Conservation (phyloP, 2,113 vertebrate genomes). For the Oncorhynchus clarkii region DNA sequence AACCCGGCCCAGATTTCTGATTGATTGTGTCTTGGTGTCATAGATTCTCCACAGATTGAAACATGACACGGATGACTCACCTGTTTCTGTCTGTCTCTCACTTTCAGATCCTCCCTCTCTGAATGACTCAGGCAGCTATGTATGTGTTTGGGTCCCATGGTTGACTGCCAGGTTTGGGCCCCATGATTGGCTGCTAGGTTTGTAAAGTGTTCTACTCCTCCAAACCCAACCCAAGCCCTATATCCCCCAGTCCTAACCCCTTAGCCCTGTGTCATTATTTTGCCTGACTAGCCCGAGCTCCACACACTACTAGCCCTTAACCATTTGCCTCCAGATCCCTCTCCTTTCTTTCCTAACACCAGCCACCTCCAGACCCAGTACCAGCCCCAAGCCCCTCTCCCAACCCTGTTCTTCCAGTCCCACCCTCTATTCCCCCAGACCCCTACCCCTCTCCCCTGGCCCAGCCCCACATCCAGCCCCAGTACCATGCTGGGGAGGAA, state of each 20-base stretch:
- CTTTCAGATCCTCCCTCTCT: neutral
- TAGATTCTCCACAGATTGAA: neutral
- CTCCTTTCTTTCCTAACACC: neutral
- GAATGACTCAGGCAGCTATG: conserved; percentile 17
- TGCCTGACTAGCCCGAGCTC: conserved; percentile 29
- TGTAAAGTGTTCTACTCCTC: conserved; percentile 23
- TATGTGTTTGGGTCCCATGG: conserved; percentile 20
- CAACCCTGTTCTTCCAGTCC: neutral
- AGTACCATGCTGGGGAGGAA: conserved; percentile 88
- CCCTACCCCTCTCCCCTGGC: conserved; percentile 6
- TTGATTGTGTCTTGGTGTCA: neutral
- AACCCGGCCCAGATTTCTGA: too few relatives aligned
- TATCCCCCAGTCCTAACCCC: conserved; percentile 21
- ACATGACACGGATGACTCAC: neutral
- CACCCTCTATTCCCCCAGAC: neutral
- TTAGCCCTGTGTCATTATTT: conserved; percentile 1
- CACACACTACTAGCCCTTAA: neutral
- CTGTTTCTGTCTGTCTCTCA: neutral
- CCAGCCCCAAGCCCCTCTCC: neutral
- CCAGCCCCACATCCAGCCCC: conserved; percentile 12
- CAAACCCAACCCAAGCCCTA: conserved; percentile 13
- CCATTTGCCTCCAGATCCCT: conserved; percentile 11
- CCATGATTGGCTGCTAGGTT: neutral
- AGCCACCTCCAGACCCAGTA: neutral
- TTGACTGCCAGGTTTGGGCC: too few relatives aligned